Percentiles rank a stretch among this genome's conserved stretches.
phyloP scores from a whole-genome alignment of 2,797 vertebrate genomes.

The Chelonia mydas region DNA sequence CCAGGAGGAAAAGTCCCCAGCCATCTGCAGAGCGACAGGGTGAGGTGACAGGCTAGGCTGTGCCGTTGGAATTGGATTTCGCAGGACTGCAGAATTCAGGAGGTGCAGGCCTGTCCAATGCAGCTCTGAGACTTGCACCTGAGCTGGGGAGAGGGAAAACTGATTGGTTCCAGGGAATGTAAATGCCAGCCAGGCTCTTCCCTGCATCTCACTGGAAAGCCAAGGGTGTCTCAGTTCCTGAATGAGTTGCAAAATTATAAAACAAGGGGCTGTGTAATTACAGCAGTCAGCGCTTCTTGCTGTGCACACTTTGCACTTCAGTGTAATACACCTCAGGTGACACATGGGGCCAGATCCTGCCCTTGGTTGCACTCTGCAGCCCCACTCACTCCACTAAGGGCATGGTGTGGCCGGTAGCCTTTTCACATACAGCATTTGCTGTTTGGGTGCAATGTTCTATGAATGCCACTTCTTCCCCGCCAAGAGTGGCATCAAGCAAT shows the following conservation, averaged over 20 bases:
- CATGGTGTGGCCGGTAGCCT: too few relatives aligned
- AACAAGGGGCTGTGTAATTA: fast-evolving
- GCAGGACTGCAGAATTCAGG: neutral
- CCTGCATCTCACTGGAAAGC: neutral
- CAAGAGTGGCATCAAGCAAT: neutral
- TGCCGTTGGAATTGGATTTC: neutral
- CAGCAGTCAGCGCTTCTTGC: fast-evolving
- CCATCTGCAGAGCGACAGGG: too few relatives aligned
- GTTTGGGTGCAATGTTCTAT: fast-evolving
- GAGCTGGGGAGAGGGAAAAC: neutral
- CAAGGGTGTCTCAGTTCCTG: fast-evolving
- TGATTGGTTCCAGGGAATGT: neutral
- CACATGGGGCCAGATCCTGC: fast-evolving
- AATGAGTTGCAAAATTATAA: neutral
- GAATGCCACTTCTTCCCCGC: fast-evolving
- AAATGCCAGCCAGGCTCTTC: neutral
- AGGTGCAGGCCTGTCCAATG: too few relatives aligned
- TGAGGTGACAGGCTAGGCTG: neutral
- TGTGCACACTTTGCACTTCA: neutral
- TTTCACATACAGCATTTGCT: neutral
- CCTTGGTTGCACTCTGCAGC: neutral
- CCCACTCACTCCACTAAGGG: too few relatives aligned
- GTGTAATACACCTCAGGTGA: too few relatives aligned
- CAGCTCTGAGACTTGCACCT: fast-evolving
- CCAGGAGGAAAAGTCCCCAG: too few relatives aligned